Base-by-base conservation (phyloP, 1,140 invertebrate genomes). In the Elymnias hypermnestra region DNA sequence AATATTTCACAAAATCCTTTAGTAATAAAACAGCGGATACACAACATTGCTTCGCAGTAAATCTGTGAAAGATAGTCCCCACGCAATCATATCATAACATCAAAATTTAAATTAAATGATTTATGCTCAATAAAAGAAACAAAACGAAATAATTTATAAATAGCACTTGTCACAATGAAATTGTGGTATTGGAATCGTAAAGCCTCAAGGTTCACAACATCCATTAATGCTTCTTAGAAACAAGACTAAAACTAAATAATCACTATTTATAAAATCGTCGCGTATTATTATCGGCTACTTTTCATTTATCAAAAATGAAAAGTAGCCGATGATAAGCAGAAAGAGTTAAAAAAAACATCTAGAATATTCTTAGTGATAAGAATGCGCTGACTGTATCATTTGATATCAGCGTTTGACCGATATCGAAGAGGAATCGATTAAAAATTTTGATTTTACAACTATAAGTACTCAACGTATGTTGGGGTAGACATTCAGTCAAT, bases 401-500 rank as follows among this genome's bases (percentile, higher is more conserved):
- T 23, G 10, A n/a, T 38, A 25, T 37, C 35, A 21, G 2, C 10
- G 26, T 29, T 4, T 29, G 26, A 13, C 26, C 26, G 9, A 29
- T 12, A 29, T 1, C 10, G 7, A 5, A 10, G 5, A 15, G 5
- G 29, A 14, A 33, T 15, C 12, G n/a, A n/a, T n/a, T n/a, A n/a
- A n/a, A n/a, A n/a, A n/a, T n/a, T n/a, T n/a, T n/a, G n/a, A n/a
- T 1, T 13, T 8, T 9, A 33, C 14, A 1, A 17, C 10, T 22
- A 21, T 37, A 37, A 35, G 23, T 14, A 45, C 17, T 15, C n/a
- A 19, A 28, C 18, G n/a, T 3, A 26, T 31, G 9, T 46, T 39
- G 35, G 29, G 26, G 28, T 60, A 41, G 53, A 52, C 23, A 45
- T 40, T 42, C 39, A 28, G 42, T 26, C 44, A 51, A 54, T 57